Conservation (phyloP, 2,797 vertebrate species). For the Cyprinella venusta region DNA sequence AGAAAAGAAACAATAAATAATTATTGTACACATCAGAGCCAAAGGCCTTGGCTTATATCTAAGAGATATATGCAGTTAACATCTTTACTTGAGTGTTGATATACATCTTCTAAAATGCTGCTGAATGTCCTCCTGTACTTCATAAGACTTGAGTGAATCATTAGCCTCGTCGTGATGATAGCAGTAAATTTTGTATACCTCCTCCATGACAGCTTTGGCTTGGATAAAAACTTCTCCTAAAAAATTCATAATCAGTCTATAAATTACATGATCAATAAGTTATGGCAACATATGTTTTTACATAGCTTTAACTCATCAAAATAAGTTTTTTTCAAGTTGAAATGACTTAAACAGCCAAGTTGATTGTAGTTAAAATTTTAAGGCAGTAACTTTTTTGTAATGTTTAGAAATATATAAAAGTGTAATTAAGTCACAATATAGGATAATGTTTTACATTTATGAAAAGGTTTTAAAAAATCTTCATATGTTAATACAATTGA, state of each 20-base stretch:
- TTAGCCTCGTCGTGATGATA: constrained; percentile 94
- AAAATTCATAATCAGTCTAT: neutral
- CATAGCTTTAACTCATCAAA: too few relatives aligned
- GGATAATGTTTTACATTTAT: neutral
- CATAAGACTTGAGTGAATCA: constrained; percentile 87
- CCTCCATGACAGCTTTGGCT: constrained; percentile 89
- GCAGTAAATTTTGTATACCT: constrained; percentile 96
- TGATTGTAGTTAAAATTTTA: too few relatives aligned
- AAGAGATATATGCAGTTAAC: constrained; percentile 51
- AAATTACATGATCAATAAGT: neutral
- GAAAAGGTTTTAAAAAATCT: neutral
- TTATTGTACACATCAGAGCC: neutral
- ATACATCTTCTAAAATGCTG: constrained; percentile 86
- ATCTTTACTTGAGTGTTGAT: constrained; percentile 87
- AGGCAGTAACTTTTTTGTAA: too few relatives aligned
- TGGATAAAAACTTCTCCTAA: constrained; percentile 93
- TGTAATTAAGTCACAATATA: neutral
- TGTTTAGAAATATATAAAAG: neutral
- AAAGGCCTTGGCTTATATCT: neutral
- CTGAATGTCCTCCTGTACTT: constrained; percentile 91
- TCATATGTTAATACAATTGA: neutral
- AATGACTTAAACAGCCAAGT: too few relatives aligned
- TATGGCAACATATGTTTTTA: too few relatives aligned
- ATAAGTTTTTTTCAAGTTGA: too few relatives aligned
- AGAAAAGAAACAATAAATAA: constrained; percentile 64